Percentiles rank a stretch among this genome's conserved stretches.
Conservation (phyloP, 2,113 vertebrate species). For the Telmatochromis bifrenatus region DNA sequence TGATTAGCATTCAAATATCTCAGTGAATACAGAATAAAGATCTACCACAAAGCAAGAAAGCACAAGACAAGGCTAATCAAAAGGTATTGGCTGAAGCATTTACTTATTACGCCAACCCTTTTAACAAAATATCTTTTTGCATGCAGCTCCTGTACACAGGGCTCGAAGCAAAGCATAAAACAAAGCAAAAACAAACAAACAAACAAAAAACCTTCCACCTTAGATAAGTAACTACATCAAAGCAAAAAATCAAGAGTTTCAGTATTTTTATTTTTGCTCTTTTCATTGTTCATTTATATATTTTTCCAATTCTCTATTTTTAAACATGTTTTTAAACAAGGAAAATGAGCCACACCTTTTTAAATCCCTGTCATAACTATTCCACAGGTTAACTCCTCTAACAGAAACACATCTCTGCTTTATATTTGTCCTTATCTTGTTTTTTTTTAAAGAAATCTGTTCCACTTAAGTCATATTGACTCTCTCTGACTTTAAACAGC, state of each 20-base stretch:
- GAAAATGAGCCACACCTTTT: rapidly evolving
- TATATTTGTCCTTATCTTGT: rapidly evolving
- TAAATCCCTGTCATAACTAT: neutral
- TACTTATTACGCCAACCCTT: neutral
- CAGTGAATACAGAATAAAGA: neutral
- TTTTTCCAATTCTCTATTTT: neutral
- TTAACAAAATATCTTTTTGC: neutral
- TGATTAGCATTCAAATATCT: neutral
- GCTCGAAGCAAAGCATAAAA: rapidly evolving
- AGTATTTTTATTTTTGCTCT: neutral
- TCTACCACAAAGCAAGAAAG: neutral
- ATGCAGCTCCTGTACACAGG: neutral
- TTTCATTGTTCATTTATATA: neutral
- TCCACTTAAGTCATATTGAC: neutral
- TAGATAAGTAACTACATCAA: neutral
- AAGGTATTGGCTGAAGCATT: neutral
- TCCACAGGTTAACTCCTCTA: neutral
- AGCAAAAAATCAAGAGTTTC: neutral
- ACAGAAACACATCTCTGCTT: neutral
- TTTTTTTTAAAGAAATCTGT: neutral
- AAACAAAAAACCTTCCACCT: rapidly evolving
- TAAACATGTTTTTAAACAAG: neutral
- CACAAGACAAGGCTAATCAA: rapidly evolving
- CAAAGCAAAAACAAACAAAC: neutral
- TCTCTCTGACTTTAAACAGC: rapidly evolving